phyloP scores from a whole-genome alignment of 1,140 invertebrate species.

The Pogonomyrmex californicus region DNA sequence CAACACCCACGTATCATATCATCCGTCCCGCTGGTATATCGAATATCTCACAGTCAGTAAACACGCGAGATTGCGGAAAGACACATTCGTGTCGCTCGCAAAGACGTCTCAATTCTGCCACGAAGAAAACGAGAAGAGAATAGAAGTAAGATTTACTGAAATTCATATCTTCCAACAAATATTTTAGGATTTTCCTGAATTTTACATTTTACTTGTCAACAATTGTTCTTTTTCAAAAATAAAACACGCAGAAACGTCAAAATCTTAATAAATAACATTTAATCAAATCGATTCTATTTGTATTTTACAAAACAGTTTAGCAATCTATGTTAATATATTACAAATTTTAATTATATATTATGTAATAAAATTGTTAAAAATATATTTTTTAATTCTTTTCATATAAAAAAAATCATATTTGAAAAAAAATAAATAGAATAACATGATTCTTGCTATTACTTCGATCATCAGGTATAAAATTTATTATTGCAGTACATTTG shows the following conservation, averaged over 20 bases:
- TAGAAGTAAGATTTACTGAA: slow-evolving; percentile 11
- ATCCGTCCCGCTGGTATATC: slow-evolving; percentile 55
- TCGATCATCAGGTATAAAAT: slow-evolving; percentile 22
- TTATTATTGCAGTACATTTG: neutral
- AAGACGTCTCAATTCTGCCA: slow-evolving; percentile 51
- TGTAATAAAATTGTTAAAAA: neutral
- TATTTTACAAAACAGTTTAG: neutral
- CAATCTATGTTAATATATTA: neutral
- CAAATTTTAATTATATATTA: neutral
- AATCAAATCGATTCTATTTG: neutral
- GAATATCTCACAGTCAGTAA: slow-evolving; percentile 76
- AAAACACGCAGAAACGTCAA: neutral
- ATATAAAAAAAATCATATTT: neutral
- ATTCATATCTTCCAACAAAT: slow-evolving; percentile 21
- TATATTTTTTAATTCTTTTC: neutral
- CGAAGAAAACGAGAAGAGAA: slow-evolving; percentile 38
- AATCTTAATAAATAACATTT: neutral
- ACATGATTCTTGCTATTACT: neutral
- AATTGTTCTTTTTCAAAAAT: neutral
- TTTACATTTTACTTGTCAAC: slow-evolving; percentile 11
- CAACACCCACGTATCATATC: slow-evolving; percentile 49
- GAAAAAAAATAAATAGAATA: neutral
- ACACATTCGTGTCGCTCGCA: slow-evolving; percentile 42
- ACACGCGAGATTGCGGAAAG: slow-evolving; percentile 72
- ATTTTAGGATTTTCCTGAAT: slow-evolving; percentile 31